Conservation (phyloP, 2,113 vertebrate species). For the Heloderma charlesbogerti region DNA sequence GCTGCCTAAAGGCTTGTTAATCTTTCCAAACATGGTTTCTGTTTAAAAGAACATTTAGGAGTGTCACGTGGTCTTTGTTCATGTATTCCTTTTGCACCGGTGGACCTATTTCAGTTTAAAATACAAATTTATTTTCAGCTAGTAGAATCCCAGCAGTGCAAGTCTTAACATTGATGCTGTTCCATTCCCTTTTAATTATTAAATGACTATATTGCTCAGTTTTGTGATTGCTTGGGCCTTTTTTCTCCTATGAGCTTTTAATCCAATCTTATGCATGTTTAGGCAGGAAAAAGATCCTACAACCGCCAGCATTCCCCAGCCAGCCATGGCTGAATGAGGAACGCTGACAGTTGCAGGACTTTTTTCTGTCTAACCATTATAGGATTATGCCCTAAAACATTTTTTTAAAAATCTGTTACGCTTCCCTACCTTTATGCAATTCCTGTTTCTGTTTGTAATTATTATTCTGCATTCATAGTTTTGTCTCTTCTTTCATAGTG, state of each 20-base stretch:
- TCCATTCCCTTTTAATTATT: background rate
- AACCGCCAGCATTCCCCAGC: too few species aligned
- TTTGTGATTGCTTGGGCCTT: background rate
- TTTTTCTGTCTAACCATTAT: too few species aligned
- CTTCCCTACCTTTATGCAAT: background rate
- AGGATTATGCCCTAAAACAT: too few species aligned
- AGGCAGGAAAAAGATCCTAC: too few species aligned
- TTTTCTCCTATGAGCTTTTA: background rate
- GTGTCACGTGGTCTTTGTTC: conserved; percentile 10
- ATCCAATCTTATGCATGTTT: background rate
- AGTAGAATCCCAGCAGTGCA: background rate
- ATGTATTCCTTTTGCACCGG: conserved; percentile 15
- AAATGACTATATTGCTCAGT: background rate
- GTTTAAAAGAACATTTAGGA: conserved; percentile 47
- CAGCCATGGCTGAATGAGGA: too few species aligned
- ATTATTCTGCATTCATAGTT: background rate
- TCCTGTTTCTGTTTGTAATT: background rate
- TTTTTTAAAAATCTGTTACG: too few species aligned
- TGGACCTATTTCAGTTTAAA: background rate
- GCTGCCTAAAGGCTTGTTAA: conserved; percentile 58
- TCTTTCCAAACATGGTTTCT: conserved; percentile 50
- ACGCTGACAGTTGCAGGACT: too few species aligned
- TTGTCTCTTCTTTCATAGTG: background rate
- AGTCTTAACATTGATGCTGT: background rate
- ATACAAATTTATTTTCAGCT: background rate